These are phyloP conservation scores for Apamea anceps DNA, from an alignment of 2,888 invertebrate genomes.

Conservation along the genomic window DNA sequence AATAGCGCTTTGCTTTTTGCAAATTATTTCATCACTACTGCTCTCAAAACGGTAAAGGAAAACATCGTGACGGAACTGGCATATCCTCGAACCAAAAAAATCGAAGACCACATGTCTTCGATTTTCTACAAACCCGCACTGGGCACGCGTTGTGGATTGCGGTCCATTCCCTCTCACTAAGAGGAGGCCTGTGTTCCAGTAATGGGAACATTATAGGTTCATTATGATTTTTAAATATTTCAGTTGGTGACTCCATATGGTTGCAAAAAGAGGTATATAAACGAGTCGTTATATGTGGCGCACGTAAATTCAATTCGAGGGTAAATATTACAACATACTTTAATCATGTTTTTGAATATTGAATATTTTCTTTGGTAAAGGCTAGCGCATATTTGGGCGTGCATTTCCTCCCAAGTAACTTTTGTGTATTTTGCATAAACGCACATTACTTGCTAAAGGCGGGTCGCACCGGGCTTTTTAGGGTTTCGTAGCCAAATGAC, in stretches of 20 bases:
- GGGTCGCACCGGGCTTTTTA: background rate
- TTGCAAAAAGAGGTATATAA: conserved; percentile 77
- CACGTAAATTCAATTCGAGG: conserved; percentile 86
- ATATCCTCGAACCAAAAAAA: background rate
- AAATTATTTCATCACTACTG: background rate
- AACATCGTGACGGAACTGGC: background rate
- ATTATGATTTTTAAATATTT: conserved; percentile 59
- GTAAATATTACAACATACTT: conserved; percentile 68
- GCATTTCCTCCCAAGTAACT: no score
- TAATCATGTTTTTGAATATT: background rate
- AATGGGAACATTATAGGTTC: background rate
- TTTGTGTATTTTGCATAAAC: background rate
- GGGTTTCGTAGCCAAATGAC: background rate
- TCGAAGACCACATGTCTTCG: background rate
- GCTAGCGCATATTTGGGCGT: background rate
- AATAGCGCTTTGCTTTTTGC: background rate
- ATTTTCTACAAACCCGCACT: background rate
- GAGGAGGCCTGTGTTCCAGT: background rate
- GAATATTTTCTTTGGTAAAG: background rate
- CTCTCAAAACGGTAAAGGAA: background rate
- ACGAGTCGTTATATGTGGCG: conserved; percentile 82
- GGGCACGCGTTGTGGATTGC: background rate
- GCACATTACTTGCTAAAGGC: background rate
- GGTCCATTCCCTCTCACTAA: background rate
- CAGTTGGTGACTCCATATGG: conserved; percentile 83